phyloP scores from a whole-genome alignment of 2,888 invertebrate species.

The Drosophila paucipuncta region DNA sequence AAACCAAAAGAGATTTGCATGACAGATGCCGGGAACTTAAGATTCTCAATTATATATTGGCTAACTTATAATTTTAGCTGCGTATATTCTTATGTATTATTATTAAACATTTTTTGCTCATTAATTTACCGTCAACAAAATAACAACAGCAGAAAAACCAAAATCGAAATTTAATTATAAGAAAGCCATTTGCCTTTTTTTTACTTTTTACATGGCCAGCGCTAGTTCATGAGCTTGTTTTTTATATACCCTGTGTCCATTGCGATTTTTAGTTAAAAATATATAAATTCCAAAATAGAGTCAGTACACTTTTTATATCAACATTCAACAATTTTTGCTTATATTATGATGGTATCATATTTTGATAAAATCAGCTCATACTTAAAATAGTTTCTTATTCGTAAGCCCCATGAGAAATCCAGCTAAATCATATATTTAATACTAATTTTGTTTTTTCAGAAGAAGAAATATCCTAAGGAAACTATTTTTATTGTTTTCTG shows the following conservation, averaged over 20 bases:
- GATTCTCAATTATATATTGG: slow-evolving; percentile 31
- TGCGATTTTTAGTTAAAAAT: neutral
- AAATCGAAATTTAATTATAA: slow-evolving; percentile 71
- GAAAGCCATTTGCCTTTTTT: slow-evolving; percentile 69
- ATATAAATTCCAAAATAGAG: neutral
- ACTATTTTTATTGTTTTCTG: neutral
- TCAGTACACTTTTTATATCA: neutral
- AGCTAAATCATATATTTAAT: neutral
- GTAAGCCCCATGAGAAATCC: neutral
- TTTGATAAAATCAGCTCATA: neutral
- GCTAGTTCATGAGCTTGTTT: slow-evolving; percentile 22
- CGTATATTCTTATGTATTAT: slow-evolving; percentile 21
- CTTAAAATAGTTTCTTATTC: neutral
- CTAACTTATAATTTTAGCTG: slow-evolving; percentile 41
- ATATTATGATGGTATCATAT: neutral
- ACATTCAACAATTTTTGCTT: neutral
- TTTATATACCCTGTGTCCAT: slow-evolving; percentile 12
- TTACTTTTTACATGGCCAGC: slow-evolving; percentile 44
- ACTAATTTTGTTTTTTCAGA: neutral
- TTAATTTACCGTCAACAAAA: slow-evolving; percentile 49
- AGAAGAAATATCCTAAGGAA: neutral
- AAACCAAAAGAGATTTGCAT: slow-evolving; percentile 65
- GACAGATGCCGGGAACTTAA: slow-evolving; percentile 44
- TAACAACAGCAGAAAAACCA: neutral
- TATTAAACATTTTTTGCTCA: slow-evolving; percentile 68